Evolutionary conservation across 2,888 invertebrate species (phyloP), one percentile per base, ranked within the genome.

Genomic region (Drosophila nigritarsus): DNA sequence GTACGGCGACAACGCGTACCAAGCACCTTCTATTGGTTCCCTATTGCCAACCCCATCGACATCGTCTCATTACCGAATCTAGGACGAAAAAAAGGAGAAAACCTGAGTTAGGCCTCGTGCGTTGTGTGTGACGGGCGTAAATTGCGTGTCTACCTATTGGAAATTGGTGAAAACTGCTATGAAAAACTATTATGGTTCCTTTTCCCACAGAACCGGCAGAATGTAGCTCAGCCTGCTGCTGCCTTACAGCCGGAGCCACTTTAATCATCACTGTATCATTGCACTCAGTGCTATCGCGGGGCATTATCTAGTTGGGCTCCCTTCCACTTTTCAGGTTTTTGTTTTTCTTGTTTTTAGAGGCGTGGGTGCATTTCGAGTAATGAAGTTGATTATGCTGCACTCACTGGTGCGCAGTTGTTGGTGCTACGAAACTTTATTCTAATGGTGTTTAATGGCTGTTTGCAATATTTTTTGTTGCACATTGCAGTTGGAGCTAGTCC

Each of bases 1-100:
- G 62, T 78, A 38, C 15, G 83, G 89, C 73, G 89, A 75, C 90
- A 90, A 72, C 75, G 76, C 78, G 87, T 87, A 80, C 87, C 90
- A 89, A 79, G 89, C 86, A 79, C 87, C 88, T 69, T 60, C 58
- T 34, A 4, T 45, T 27, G 42, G n/a, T 18, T 4, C 8, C 29
- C 55, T 15, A 29, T 29, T 45, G 45, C 6, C 45, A 45, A 24
- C 45, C 24, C 45, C 15, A 15, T 8, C 65, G n/a, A 4, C 45
- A 61, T 61, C 66, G 66, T 62, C 86, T 85, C 86, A 85, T 80
- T 85, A 80, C 63, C 56, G 49, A 27, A 74, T 54, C 49, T 40
- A 49, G 24, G 38, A 36, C 50, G 9, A 55, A 34, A 55, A n/a
- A 36, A 38, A 38, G 2, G n/a, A n/a, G 36, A 27, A 34, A n/a